Conservation (phyloP, 2,113 vertebrate genomes). For the Mormoops blainvillei region DNA sequence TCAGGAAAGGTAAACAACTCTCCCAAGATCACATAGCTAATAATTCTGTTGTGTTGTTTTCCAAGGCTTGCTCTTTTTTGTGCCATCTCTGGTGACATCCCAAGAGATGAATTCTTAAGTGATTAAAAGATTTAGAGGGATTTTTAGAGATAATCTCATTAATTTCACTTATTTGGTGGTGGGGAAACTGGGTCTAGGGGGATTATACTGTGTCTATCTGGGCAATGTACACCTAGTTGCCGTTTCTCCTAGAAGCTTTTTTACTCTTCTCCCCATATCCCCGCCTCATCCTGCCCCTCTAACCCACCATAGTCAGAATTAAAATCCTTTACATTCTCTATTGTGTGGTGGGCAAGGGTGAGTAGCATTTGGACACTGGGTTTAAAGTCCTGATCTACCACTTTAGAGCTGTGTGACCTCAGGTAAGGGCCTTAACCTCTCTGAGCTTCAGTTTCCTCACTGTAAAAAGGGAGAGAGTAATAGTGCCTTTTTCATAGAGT, state of each 20-base stretch:
- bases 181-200: background rate
- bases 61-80: background rate
- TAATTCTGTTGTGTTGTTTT: background rate
- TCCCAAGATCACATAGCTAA: background rate
- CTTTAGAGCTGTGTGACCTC: background rate
- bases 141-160: background rate
- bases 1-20: background rate
- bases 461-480: background rate
- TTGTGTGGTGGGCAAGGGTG: background rate
- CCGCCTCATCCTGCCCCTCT: background rate
- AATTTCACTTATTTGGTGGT: background rate
- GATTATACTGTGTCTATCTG: background rate
- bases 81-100: background rate
- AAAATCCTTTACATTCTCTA: background rate
- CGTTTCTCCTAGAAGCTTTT: background rate
- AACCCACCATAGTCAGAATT: background rate
- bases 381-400: background rate
- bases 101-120: background rate
- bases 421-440: background rate
- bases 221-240: background rate
- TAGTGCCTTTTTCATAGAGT: background rate
- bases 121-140: background rate
- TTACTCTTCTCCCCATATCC: background rate
- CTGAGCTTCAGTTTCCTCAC: background rate
- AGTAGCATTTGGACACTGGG: background rate